Percentiles rank a stretch among this genome's conserved stretches.
Evolutionary conservation across 2,797 vertebrate species (phyloP).

Genomic region (Staurois parvus): DNA sequence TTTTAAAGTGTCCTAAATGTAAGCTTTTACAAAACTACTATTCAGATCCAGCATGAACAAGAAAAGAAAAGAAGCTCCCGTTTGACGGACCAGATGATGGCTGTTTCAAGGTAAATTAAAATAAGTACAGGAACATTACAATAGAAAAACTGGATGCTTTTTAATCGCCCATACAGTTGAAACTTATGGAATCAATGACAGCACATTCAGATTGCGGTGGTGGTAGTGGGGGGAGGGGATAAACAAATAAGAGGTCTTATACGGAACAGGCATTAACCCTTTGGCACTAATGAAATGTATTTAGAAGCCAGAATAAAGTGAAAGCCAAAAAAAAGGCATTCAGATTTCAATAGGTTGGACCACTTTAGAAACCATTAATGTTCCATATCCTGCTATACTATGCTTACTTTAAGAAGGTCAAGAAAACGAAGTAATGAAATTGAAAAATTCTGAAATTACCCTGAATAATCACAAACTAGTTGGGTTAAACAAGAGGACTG

Average conservation of each 20-base stretch:
- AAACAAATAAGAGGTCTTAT: too few relatives aligned
- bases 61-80: constrained; percentile 43
- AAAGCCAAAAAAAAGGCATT: too few relatives aligned
- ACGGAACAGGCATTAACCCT: too few relatives aligned
- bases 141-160: constrained; percentile 30
- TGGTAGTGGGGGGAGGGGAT: too few relatives aligned
- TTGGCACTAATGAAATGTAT: too few relatives aligned
- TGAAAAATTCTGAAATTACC: not conserved
- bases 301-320: too few relatives aligned
- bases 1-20: constrained; percentile 59
- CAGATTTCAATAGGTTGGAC: not conserved
- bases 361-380: not conserved
- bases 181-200: not conserved
- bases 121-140: constrained; percentile 27
- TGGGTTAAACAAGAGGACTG: not conserved
- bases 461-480: not conserved
- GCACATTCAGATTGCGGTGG: too few relatives aligned
- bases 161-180: constrained; percentile 17
- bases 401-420: not conserved
- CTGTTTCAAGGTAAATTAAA: constrained; percentile 41
- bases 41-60: constrained; percentile 44
- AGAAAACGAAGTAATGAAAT: too few relatives aligned
- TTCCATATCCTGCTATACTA: not conserved
- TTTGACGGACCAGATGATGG: constrained; percentile 41
- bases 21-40: constrained; percentile 49